Base-by-base conservation (phyloP, 2,113 vertebrate species). In the Dasyurus viverrinus region DNA sequence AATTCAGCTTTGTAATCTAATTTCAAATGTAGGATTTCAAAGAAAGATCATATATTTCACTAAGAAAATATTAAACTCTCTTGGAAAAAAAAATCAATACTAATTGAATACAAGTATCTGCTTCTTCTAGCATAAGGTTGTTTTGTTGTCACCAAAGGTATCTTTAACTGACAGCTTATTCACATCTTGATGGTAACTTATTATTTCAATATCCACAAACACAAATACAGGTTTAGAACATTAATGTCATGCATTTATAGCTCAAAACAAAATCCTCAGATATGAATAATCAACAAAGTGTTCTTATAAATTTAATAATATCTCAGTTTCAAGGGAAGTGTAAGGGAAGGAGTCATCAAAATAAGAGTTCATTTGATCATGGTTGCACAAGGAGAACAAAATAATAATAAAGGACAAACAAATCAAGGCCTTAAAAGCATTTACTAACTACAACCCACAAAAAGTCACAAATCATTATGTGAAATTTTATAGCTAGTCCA, bases 191-290 rank as follows among this genome's bases (percentile, higher is more conserved):
- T 16, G 26, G 60, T 42, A 94, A 93, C 53, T 96, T 90, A 96
- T 53, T 48, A 95, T 90, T 91, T 96, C 46, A 94, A 22, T 76
- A 90, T 54, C 46, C 10, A 93, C 53, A 57, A 93, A 89, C 48
- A 53, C n/a, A 54, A 93, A 23, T 46, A 47, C 12, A 92, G 25
- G 48, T 53, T 54, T 91, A 92, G 90, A 76, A 92, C 46, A 93
- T 54, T 57, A 55, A 93, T 42, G 57, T 48, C 5, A 0, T 53
- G 53, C 84, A 95, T 92, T 90, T 50, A 94, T 27, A 22, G 8
- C 52, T 94, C 52, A 90, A 27, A 96, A 97, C 25, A 91, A 76
- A 94, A 42, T n/a, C 24, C 68, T 90, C 50, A 94, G 23, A 50
- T 52, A 52, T 3, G 90, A 93, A n/a, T 12, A 90, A 91, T 36